Conservation (phyloP, 2,797 vertebrate species). For the Parauchenoglanis ngamensis region DNA sequence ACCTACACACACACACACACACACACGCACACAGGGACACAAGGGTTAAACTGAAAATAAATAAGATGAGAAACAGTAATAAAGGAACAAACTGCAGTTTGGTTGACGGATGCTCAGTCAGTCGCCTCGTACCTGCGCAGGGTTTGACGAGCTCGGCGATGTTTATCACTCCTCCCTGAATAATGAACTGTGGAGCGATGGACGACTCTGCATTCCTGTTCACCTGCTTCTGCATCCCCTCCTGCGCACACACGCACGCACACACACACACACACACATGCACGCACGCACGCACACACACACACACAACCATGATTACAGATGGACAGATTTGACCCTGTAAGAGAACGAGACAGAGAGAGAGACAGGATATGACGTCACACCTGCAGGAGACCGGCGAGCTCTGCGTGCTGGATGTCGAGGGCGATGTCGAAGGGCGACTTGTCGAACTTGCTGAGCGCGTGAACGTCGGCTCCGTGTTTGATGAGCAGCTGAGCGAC, state of each 20-base stretch:
- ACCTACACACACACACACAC: slow-evolving; percentile 57
- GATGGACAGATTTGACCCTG: background rate
- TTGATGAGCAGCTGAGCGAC: slow-evolving; percentile 83
- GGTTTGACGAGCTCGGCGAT: slow-evolving; percentile 76
- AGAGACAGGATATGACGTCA: background rate
- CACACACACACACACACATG: background rate
- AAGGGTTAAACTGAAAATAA: background rate
- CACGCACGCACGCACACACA: too few relatives aligned
- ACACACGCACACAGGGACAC: background rate
- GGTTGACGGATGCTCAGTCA: too few relatives aligned
- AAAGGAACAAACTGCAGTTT: background rate
- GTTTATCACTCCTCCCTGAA: slow-evolving; percentile 80
- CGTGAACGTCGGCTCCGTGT: slow-evolving; percentile 84
- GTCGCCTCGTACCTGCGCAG: slow-evolving; percentile 68
- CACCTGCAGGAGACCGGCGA: slow-evolving; percentile 88
- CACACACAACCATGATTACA: background rate
- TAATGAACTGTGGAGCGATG: slow-evolving; percentile 79
- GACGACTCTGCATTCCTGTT: slow-evolving; percentile 68
- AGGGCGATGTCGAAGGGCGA: slow-evolving; percentile 87
- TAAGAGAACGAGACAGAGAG: background rate
- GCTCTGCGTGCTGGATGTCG: slow-evolving; percentile 85
- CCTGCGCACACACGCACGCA: slow-evolving; percentile 66
- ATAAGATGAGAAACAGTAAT: background rate
- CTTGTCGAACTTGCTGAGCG: slow-evolving; percentile 91
- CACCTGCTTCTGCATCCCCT: slow-evolving; percentile 87